Conservation (phyloP, 1,140 invertebrate species). For the Cydia amplana region DNA sequence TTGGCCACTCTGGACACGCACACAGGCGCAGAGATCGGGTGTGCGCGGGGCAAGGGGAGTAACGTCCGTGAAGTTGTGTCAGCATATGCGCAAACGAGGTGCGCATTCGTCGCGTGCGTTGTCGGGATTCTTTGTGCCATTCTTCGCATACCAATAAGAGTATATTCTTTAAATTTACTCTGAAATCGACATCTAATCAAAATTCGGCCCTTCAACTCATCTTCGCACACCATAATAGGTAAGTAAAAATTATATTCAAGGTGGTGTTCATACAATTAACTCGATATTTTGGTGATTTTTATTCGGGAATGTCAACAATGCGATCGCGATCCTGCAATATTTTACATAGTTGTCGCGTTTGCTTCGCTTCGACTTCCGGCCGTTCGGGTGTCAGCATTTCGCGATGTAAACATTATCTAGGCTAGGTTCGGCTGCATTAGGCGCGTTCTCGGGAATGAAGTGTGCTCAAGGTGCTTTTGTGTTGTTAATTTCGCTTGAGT, state of each 20-base stretch:
- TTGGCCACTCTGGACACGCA: slow-evolving; percentile 74
- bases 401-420: slow-evolving; percentile 80
- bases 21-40: slow-evolving; percentile 65
- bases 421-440: slow-evolving; percentile 67
- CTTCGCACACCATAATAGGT: slow-evolving; percentile 83
- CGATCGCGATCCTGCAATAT: slow-evolving; percentile 87
- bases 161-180: slow-evolving; percentile 88
- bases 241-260: slow-evolving; percentile 81
- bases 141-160: slow-evolving; percentile 95
- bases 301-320: slow-evolving; percentile 85
- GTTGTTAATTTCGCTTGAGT: slow-evolving; percentile 76
- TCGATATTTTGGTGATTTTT: slow-evolving; percentile 80
- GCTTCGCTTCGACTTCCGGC: slow-evolving; percentile 81
- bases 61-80: slow-evolving; percentile 84
- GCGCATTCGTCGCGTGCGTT: slow-evolving; percentile 92
- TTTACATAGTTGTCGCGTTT: slow-evolving; percentile 89
- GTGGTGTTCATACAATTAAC: slow-evolving; percentile 81
- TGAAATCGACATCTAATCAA: slow-evolving; percentile 80
- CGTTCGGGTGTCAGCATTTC: slow-evolving; percentile 78
- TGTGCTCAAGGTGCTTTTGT: slow-evolving; percentile 78
- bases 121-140: slow-evolving; percentile 97
- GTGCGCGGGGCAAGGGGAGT: slow-evolving; percentile 72
- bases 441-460: slow-evolving; percentile 70
- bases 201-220: slow-evolving; percentile 83
- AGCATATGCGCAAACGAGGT: slow-evolving; percentile 88